phyloP scores from a whole-genome alignment of 1,140 invertebrate genomes.

The Ylistrum balloti region DNA sequence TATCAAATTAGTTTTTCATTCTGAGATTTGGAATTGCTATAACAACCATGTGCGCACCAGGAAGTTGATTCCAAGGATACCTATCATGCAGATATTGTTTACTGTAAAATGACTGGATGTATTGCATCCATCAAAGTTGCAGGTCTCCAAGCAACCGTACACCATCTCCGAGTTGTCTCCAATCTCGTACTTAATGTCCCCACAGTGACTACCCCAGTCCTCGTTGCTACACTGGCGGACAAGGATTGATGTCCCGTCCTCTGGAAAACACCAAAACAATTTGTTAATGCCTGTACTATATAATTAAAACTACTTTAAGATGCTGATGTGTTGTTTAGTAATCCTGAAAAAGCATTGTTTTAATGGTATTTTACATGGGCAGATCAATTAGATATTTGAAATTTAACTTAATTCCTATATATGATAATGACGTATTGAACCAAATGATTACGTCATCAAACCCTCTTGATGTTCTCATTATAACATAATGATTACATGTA shows the following conservation, averaged over 20 bases:
- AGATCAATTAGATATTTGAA: too few species aligned
- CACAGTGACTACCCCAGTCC: conserved; percentile 77
- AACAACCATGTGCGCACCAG: background rate
- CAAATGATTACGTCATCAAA: too few species aligned
- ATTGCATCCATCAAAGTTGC: conserved; percentile 50
- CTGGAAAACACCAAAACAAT: conserved; percentile 60
- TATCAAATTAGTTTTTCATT: background rate
- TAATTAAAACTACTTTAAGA: background rate
- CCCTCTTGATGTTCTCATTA: too few species aligned
- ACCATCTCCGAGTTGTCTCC: conserved; percentile 49
- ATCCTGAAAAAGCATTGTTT: too few species aligned
- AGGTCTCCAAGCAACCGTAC: conserved; percentile 50
- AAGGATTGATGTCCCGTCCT: conserved; percentile 68
- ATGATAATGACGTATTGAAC: too few species aligned
- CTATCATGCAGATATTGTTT: conserved; percentile 34
- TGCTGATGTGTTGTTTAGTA: too few species aligned
- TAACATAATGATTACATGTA: too few species aligned
- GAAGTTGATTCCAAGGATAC: background rate
- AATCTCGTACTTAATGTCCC: conserved; percentile 70
- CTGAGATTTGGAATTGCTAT: background rate
- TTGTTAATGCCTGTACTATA: background rate
- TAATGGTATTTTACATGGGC: too few species aligned
- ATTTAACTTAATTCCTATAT: too few species aligned
- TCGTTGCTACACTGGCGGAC: conserved; percentile 72
- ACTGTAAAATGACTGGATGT: conserved; percentile 6